Conservation (phyloP, 2,113 vertebrate genomes). For the Uropsilus gracilis region DNA sequence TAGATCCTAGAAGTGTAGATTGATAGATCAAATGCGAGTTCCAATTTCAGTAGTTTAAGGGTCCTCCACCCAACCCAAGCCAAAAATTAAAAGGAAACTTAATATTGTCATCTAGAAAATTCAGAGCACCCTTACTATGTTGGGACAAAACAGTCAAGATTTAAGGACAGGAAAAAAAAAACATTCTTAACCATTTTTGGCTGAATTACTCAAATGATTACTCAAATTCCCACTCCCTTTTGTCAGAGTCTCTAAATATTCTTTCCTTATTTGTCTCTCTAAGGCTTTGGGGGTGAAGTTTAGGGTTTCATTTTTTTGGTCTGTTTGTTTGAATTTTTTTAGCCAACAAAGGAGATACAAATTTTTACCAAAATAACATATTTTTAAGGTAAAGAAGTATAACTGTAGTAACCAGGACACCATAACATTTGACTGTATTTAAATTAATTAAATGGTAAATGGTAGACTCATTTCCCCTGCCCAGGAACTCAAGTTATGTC, state of each 20-base stretch:
- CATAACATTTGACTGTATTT: background rate
- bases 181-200: background rate
- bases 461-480: background rate
- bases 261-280: background rate
- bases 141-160: background rate
- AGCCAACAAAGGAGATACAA: background rate
- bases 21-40: no score
- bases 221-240: conserved; percentile 7
- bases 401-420: background rate
- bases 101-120: conserved; percentile 45
- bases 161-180: conserved; percentile 47
- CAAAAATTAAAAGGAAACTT: no score
- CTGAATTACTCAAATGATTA: background rate
- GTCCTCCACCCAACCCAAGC: no score
- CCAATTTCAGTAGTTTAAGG: no score
- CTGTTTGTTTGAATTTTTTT: background rate
- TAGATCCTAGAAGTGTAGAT: no score
- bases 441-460: background rate
- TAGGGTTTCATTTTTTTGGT: background rate
- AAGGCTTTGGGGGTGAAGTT: background rate
- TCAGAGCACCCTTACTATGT: background rate
- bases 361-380: background rate
- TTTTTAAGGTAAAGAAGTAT: conserved; percentile 35
- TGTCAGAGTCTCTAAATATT: background rate
- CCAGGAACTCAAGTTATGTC: background rate